Percentiles rank a stretch among this genome's conserved stretches.
Evolutionary conservation across 1,140 invertebrate genomes (phyloP).

Genomic region (Drosophila murphyi): DNA sequence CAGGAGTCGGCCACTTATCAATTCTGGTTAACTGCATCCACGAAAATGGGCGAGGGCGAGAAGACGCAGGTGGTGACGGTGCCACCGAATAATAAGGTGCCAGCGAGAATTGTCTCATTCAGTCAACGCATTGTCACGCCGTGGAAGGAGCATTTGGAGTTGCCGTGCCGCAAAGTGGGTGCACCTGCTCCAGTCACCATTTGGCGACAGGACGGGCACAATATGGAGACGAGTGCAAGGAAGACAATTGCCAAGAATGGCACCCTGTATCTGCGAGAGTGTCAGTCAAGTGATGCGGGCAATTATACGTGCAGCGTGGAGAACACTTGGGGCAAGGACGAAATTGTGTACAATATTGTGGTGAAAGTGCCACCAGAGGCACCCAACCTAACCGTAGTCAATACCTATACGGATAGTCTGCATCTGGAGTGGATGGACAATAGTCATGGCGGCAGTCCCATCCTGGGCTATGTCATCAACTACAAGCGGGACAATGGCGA

Average conservation of each 20-base stretch:
- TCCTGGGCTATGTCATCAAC: slow-evolving; percentile 93
- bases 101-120: slow-evolving; percentile 93
- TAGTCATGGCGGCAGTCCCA: slow-evolving; percentile 89
- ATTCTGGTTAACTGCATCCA: slow-evolving; percentile 93
- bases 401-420: slow-evolving; percentile 89
- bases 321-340: slow-evolving; percentile 93
- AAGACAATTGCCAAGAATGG: slow-evolving; percentile 88
- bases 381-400: slow-evolving; percentile 88
- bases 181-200: slow-evolving; percentile 89
- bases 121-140: slow-evolving; percentile 91
- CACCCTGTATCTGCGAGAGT: slow-evolving; percentile 89
- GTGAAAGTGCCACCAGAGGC: slow-evolving; percentile 89
- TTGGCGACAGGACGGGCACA: slow-evolving; percentile 90
- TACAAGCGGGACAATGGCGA: slow-evolving; percentile 95
- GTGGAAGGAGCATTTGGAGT: slow-evolving; percentile 92
- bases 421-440: slow-evolving; percentile 89
- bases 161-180: slow-evolving; percentile 93
- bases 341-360: slow-evolving; percentile 90
- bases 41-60: slow-evolving; percentile 92
- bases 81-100: slow-evolving; percentile 91
- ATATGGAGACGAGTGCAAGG: slow-evolving; percentile 88
- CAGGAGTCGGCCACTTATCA: slow-evolving; percentile 90
- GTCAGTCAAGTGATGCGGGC: slow-evolving; percentile 92
- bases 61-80: slow-evolving; percentile 91
- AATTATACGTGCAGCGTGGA: slow-evolving; percentile 94